These are phyloP conservation scores for Capitulum mitella DNA, from an alignment of 2,888 invertebrate genomes.

Conservation along the genomic window DNA sequence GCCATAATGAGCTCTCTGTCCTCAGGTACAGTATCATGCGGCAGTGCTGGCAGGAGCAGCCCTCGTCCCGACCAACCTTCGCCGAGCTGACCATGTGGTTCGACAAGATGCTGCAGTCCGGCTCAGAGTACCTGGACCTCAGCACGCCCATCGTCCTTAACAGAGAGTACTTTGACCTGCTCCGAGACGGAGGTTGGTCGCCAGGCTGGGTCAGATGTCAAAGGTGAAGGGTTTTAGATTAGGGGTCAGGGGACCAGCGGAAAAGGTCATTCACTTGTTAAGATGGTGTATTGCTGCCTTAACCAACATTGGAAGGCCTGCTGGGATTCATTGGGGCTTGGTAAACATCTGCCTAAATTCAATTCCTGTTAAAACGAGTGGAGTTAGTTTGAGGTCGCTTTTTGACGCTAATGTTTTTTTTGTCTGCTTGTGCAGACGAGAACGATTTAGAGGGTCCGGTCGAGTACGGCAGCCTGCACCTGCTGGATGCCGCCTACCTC, in stretches of 20 bases:
- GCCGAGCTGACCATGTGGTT: conserved; percentile 53
- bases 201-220: neutral
- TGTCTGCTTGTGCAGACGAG: neutral
- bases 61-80: conserved; percentile 56
- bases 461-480: conserved; percentile 4
- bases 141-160: conserved; percentile 58
- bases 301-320: too few species aligned
- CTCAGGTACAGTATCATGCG: conserved; percentile 59
- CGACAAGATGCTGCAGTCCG: conserved; percentile 63
- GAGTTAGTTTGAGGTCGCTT: too few species aligned
- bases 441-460: neutral
- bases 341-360: too few species aligned
- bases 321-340: too few species aligned
- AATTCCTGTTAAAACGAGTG: too few species aligned
- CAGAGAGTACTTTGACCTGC: conserved; percentile 52
- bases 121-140: conserved; percentile 61
- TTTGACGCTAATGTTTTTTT: too few species aligned
- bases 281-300: neutral
- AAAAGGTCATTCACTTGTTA: neutral
- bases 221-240: neutral
- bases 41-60: conserved; percentile 58
- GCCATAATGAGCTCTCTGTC: too few species aligned
- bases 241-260: neutral
- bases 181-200: neutral
- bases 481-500: neutral